A percentile compares a stretch with the other conserved stretches of the same genome.
Evolutionary conservation across 2,888 invertebrate species (phyloP).

Genomic region (Aricia artaxerxes): DNA sequence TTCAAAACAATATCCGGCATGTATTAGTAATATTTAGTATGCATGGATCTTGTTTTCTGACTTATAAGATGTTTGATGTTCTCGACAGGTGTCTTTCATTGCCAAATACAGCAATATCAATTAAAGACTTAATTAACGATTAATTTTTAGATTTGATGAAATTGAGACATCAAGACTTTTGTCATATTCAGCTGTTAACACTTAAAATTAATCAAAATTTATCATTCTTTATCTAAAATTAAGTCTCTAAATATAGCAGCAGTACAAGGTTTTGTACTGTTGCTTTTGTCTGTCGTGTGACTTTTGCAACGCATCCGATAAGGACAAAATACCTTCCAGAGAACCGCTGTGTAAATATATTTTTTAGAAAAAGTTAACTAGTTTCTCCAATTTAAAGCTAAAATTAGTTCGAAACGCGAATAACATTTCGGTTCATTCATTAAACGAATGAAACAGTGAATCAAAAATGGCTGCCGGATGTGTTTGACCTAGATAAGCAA

Average conservation of each 20-base stretch:
- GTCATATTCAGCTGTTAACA: not conserved
- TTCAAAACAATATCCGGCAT: not conserved
- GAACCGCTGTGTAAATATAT: too few species aligned
- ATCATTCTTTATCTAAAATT: not conserved
- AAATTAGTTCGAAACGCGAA: not conserved
- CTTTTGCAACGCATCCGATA: too few species aligned
- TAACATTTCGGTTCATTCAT: not conserved
- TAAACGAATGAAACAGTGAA: constrained; percentile 4
- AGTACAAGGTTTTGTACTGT: not conserved
- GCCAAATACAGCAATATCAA: constrained; percentile 11
- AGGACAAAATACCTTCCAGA: too few species aligned
- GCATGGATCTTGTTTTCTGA: not conserved
- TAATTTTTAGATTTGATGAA: not conserved
- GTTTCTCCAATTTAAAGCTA: not conserved
- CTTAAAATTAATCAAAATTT: not conserved
- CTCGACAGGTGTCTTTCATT: not conserved
- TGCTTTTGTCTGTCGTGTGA: not conserved
- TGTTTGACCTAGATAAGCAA: constrained; percentile 24
- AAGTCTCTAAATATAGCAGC: not conserved
- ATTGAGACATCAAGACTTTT: constrained; percentile 6
- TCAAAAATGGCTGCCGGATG: constrained; percentile 26
- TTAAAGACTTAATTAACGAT: not conserved
- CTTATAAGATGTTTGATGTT: not conserved
- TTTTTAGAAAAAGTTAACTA: not conserved
- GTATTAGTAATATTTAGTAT: not conserved